Percentiles rank a stretch among this genome's conserved stretches.
These are phyloP conservation scores for Congeria kusceri DNA, from an alignment of 2,888 invertebrate genomes.

Conservation along the genomic window DNA sequence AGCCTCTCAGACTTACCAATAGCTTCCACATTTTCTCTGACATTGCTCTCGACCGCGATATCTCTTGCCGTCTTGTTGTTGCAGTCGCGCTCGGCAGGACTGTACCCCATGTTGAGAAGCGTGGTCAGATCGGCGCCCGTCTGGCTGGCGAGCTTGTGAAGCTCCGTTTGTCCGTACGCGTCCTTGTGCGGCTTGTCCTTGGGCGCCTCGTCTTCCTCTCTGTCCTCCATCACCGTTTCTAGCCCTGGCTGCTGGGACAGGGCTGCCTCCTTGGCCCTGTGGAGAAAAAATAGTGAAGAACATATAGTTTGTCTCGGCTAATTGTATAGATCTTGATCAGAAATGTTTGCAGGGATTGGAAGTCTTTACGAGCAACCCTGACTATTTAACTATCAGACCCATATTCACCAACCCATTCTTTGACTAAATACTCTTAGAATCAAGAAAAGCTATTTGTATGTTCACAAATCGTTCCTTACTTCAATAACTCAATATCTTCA, in stretches of 20 bases:
- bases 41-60: slow-evolving; percentile 71
- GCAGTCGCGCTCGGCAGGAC: slow-evolving; percentile 75
- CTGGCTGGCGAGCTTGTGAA: slow-evolving; percentile 75
- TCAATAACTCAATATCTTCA: no score
- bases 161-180: slow-evolving; percentile 74
- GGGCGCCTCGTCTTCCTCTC: slow-evolving; percentile 67
- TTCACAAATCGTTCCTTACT: no score
- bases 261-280: slow-evolving; percentile 74
- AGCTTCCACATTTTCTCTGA: slow-evolving; percentile 73
- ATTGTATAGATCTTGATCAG: no score
- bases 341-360: no score
- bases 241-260: slow-evolving; percentile 74
- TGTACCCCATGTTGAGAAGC: slow-evolving; percentile 74
- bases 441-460: no score
- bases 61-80: slow-evolving; percentile 77
- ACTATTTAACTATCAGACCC: no score
- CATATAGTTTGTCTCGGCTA: no score
- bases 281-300: background rate
- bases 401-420: no score
- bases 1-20: slow-evolving; percentile 70
- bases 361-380: no score
- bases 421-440: no score
- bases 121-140: slow-evolving; percentile 71
- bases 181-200: slow-evolving; percentile 71
- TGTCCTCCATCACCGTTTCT: slow-evolving; percentile 76